Evolutionary conservation across 92 coral and sea anemone genomes (phyloP).

Genomic region (Virgularia gustaviana): DNA sequence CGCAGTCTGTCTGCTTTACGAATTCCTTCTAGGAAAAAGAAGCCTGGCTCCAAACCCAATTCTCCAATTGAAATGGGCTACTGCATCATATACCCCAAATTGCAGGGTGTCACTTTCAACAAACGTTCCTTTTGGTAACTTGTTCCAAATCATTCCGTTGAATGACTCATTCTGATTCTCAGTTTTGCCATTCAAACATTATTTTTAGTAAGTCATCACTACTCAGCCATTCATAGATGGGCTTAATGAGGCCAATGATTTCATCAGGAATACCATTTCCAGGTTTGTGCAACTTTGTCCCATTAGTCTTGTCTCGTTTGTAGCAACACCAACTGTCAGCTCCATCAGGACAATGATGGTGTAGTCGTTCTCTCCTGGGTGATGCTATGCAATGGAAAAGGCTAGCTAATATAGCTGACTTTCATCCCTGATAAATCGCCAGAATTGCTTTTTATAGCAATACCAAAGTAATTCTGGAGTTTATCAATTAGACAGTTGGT

Average conservation of each 20-base stretch:
- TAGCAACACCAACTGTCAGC: neutral
- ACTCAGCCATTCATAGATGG: neutral
- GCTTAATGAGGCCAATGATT: too few relatives aligned
- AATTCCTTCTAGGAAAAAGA: neutral
- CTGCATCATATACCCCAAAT: neutral
- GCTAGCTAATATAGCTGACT: neutral
- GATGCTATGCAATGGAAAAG: neutral
- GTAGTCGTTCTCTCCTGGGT: neutral
- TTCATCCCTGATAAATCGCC: neutral
- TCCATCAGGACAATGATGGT: too few relatives aligned
- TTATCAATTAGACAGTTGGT: neutral
- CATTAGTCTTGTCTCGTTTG: conserved; percentile 1
- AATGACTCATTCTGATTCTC: neutral
- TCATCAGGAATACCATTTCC: neutral
- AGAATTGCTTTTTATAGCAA: neutral
- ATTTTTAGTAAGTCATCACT: neutral
- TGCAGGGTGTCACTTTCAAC: neutral
- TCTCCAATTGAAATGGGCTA: neutral
- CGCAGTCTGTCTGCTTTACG: neutral
- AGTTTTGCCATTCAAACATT: neutral
- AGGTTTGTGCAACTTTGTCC: neutral
- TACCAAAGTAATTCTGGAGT: neutral
- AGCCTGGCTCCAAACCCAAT: conserved; percentile 3
- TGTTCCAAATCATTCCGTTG: neutral
- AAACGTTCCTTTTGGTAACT: neutral